A percentile compares a stretch with the other conserved stretches of the same genome.
phyloP scores from a whole-genome alignment of 2,888 invertebrate genomes.

The Nephrocerus scutellatus region DNA sequence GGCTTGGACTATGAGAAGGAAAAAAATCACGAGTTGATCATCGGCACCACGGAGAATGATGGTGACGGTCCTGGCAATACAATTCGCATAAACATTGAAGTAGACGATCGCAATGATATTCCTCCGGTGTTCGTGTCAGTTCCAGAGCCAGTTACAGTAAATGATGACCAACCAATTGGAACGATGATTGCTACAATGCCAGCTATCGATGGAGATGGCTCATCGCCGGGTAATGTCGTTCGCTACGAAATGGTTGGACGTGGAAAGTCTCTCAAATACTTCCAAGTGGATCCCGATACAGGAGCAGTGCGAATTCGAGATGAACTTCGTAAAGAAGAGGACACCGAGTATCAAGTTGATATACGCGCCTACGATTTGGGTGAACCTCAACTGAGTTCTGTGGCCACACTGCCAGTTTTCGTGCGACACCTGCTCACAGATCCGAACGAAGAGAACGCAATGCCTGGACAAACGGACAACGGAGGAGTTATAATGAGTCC shows the following conservation, averaged over 20 bases:
- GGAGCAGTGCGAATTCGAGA: constrained; percentile 75
- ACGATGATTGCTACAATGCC: constrained; percentile 69
- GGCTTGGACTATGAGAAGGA: constrained; percentile 74
- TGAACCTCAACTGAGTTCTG: constrained; percentile 74
- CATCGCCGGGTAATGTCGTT: constrained; percentile 73
- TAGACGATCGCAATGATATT: constrained; percentile 79
- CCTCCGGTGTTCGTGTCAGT: constrained; percentile 79
- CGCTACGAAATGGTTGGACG: constrained; percentile 75
- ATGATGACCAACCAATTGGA: constrained; percentile 77
- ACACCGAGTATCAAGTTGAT: constrained; percentile 83
- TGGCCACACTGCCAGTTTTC: constrained; percentile 72
- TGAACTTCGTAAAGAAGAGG: constrained; percentile 75
- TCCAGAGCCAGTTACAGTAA: constrained; percentile 73
- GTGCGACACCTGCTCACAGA: constrained; percentile 74
- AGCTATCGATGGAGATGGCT: constrained; percentile 78
- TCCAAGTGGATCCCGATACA: constrained; percentile 78
- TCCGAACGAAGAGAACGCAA: constrained; percentile 50
- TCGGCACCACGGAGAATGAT: constrained; percentile 79
- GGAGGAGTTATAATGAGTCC: constrained; percentile 38
- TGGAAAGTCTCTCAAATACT: constrained; percentile 75
- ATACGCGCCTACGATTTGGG: constrained; percentile 81
- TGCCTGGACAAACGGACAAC: constrained; percentile 32
- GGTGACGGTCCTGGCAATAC: constrained; percentile 62
- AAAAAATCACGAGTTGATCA: constrained; percentile 63
- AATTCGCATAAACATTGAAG: constrained; percentile 52